Evolutionary conservation across 2,113 vertebrate genomes (phyloP), one percentile per base, ranked within the genome.

Genomic region (Sapajus apella): DNA sequence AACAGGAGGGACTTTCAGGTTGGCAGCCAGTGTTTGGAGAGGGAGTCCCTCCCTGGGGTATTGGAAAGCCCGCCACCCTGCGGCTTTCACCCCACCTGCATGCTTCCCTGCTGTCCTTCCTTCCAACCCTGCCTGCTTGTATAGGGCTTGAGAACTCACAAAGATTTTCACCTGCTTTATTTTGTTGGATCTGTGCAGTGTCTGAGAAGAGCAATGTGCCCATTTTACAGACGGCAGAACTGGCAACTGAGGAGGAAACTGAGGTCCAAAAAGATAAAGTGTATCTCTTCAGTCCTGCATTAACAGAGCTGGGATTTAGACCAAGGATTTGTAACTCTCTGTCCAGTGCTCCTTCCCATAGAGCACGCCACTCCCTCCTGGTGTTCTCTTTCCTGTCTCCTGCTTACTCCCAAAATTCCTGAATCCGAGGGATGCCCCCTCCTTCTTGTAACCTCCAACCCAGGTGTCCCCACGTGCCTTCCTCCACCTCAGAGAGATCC

Each of bases 61-160:
- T 1, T 21, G 77, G 90, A 20, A 55, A 23, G 37, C 58, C 86
- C 2, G 0, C 8, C 14, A 6, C 84, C 61, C 20, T 0, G 18
- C 7, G 50, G 47, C 45, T 37, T 0, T 61, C 25, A 3, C 58
- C 9, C 9, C 17, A 6, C 20, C 47, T 1, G 0, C 7, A 0
- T 55, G 52, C 43, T 37, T 16, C 58, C 37, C 82, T 37, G 27
- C 58, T 61, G 11, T 4, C 72, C 32, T 8, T 68, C 37, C 87
- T 85, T 32, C 83, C 16, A 6, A 5, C 1, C 0, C 20, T 6
- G 30, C 40, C 47, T 13, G 0, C 16, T 35, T 3, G 23, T 10
- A 4, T 45, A 23, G 61, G 52, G 7, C 40, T 43, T 5, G 30
- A 12, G 17, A 7, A 1, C 37, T 70, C 32, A 2, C 17, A 8